phyloP scores from a whole-genome alignment of 2,113 vertebrate species.

The Hydropotes inermis region DNA sequence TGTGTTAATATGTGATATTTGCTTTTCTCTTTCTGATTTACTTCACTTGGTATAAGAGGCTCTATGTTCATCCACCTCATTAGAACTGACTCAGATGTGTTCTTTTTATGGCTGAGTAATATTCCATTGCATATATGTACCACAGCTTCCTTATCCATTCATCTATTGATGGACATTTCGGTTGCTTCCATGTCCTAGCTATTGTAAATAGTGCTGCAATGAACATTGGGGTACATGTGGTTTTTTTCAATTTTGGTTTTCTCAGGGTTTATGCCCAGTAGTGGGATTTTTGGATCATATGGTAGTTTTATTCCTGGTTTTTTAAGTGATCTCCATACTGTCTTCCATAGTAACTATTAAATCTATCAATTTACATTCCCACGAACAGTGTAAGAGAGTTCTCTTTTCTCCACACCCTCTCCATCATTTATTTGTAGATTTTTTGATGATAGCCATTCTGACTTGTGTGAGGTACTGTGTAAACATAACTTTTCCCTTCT shows the following conservation, averaged over 20 bases:
- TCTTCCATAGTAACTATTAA: not conserved
- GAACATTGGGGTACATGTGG: not conserved
- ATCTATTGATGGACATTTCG: not conserved
- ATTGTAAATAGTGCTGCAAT: not conserved
- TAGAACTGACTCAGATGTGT: not conserved
- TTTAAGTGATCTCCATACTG: not conserved
- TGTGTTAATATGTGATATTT: not conserved
- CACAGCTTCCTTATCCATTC: not conserved
- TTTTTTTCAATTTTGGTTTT: not conserved
- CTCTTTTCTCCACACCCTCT: not conserved
- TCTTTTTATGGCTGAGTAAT: not conserved
- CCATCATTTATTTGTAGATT: not conserved
- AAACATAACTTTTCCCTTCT: not conserved
- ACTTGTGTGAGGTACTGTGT: not conserved
- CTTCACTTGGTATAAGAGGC: not conserved
- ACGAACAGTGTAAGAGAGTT: not conserved
- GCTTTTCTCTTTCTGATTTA: not conserved
- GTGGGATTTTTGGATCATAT: not conserved
- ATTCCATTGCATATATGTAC: not conserved
- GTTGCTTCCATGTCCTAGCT: not conserved
- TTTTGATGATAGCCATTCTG: not conserved
- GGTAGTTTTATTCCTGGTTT: not conserved
- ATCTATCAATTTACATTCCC: not conserved
- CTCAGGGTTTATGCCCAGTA: not conserved
- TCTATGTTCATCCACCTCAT: not conserved